These are phyloP conservation scores for Sebastes trivittatus DNA, from an alignment of 2,797 vertebrate genomes.

Conservation along the genomic window DNA sequence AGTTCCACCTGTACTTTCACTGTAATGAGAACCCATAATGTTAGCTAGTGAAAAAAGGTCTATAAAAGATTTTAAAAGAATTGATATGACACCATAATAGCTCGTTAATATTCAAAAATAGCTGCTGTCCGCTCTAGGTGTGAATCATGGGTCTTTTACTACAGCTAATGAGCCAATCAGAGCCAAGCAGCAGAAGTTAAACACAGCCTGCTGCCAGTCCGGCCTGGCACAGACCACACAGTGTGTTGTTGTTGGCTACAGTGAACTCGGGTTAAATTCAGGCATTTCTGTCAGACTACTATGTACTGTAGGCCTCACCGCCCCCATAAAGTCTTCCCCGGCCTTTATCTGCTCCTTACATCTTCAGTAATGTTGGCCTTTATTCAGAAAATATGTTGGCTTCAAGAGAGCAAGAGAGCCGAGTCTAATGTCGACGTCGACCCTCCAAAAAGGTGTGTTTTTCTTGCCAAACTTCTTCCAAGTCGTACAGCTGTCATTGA, in stretches of 20 bases:
- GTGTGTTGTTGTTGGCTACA: conserved; percentile 28
- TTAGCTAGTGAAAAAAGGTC: background rate
- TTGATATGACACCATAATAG: background rate
- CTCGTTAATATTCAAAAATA: background rate
- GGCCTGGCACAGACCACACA: conserved; percentile 14
- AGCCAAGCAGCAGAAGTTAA: background rate
- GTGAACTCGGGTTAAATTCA: background rate
- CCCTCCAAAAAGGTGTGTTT: conserved; percentile 63
- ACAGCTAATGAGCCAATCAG: conserved; percentile 20
- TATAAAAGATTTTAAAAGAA: background rate
- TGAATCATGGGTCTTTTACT: background rate
- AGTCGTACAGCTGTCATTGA: conserved; percentile 50
- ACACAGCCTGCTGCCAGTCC: conserved; percentile 8
- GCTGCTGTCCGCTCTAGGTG: background rate
- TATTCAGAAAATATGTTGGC: conserved; percentile 65
- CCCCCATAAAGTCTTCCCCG: conserved; percentile 53
- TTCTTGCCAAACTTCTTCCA: conserved; percentile 52
- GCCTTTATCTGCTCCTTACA: conserved; percentile 61
- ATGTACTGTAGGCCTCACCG: conserved; percentile 36
- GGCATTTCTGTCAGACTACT: conserved; percentile 49
- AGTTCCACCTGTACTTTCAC: conserved; percentile 24
- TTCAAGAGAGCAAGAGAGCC: conserved; percentile 21
- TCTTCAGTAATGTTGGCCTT: conserved; percentile 56
- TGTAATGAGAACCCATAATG: background rate
- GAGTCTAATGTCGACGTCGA: conserved; percentile 15